Base-by-base conservation (phyloP, 2,113 vertebrate species). In the Nibea albiflora region DNA sequence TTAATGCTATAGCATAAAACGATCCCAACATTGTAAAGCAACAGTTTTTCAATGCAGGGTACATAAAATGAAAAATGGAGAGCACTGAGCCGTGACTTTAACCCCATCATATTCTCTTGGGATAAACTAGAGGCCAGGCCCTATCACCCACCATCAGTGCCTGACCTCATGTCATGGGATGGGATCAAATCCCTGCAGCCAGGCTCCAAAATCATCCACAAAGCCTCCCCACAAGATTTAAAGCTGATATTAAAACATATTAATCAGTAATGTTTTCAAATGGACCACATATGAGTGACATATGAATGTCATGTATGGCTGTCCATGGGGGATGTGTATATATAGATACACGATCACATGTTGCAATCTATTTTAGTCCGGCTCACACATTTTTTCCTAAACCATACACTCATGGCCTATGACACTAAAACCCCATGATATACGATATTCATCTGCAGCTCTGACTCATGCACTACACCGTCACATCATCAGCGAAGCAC, bases 401-500 rank as follows among this genome's bases (percentile, higher is more conserved):
- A 31, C 24, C 76, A 20, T 44, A 11, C 58, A 76, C 47, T 22
- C 26, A 71, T 7, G 42, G n/a, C 49, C 67, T 31, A 11, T 87
- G 76, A 84, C 62, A 80, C 47, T 78, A 24, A 81, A 57, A 72
- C 54, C 74, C 66, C 12, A 20, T 88, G 87, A 90, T 81, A 86
- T 80, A 15, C 15, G 11, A 63, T 71, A 81, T 67, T 84, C 63
- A 79, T 81, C 70, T 67, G 66, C 85, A 80, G 78, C 78, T 71
- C 60, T 90, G 91, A 90, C 65, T 90, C 91, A 91, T 31, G 61
- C 14, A 57, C 54, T 19, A 26, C 86, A 73, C 35, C 35, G 35
- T 39, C 35, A 39, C 35, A 39, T 39, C 35, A 39, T 39, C 35
- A 39, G 35, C 35, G 7, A 39, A 39, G 35, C 35, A 39, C 35